Conservation (phyloP, 2,888 invertebrate species). For the Tenthredo amoena region DNA sequence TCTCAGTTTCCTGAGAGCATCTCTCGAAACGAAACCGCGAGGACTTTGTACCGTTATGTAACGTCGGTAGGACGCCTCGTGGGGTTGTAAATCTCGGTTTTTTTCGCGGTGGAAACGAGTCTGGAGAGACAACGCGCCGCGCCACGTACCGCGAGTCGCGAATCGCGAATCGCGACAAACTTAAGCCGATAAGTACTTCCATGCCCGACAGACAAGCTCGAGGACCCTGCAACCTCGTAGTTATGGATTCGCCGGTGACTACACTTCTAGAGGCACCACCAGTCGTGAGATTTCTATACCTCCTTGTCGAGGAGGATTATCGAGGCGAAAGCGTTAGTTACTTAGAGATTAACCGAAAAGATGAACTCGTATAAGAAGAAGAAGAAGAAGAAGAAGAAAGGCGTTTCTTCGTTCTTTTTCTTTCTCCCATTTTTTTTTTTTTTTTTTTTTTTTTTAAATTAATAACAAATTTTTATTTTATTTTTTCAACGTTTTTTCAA, state of each 20-base stretch:
- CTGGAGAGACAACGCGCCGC: not conserved
- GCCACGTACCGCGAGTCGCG: not conserved
- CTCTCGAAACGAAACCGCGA: not conserved
- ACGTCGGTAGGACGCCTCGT: not conserved
- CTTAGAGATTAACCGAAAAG: not conserved
- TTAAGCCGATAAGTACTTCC: slow-evolving; percentile 49
- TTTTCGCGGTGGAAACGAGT: not conserved
- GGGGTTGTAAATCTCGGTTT: slow-evolving; percentile 28
- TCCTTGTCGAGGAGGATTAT: slow-evolving; percentile 38
- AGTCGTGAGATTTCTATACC: slow-evolving; percentile 21
- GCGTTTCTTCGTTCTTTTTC: not conserved
- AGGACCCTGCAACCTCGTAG: slow-evolving; percentile 39
- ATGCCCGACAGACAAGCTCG: slow-evolving; percentile 40
- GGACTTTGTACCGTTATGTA: not conserved
- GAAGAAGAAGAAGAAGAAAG: not conserved
- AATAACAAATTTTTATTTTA: not conserved
- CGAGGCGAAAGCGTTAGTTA: slow-evolving; percentile 40
- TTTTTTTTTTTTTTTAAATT: too few species aligned
- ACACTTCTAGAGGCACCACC: not conserved
- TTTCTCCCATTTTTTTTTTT: not conserved
- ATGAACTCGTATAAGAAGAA: not conserved
- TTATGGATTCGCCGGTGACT: slow-evolving; percentile 34
- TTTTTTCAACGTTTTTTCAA: too few species aligned
- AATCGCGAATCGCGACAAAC: slow-evolving; percentile 13
- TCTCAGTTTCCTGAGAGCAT: not conserved